phyloP scores from a whole-genome alignment of 2,113 vertebrate genomes.

The Macquaria australasica region DNA sequence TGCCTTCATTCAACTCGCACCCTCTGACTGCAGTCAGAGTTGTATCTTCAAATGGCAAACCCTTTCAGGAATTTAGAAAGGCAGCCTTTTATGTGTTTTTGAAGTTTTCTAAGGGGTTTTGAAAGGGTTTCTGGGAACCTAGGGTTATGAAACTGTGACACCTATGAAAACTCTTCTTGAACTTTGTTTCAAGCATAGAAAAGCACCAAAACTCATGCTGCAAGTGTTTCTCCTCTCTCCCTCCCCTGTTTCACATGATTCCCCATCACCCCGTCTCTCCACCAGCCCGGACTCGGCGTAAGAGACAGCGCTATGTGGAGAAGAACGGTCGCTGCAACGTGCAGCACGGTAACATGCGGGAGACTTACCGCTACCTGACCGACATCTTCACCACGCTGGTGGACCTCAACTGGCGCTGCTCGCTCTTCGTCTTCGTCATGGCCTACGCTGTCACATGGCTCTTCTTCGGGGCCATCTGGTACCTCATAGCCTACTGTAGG shows the following conservation, averaged over 20 bases:
- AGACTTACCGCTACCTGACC: constrained; percentile 96
- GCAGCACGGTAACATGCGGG: constrained; percentile 93
- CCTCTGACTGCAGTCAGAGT: constrained; percentile 21
- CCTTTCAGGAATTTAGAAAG: constrained; percentile 13
- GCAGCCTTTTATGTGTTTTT: not conserved
- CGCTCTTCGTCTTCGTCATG: constrained; percentile 95
- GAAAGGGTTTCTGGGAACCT: not conserved
- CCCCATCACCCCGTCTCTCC: not conserved
- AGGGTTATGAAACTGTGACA: not conserved
- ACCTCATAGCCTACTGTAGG: constrained; percentile 96
- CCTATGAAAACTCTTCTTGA: not conserved
- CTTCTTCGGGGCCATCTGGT: constrained; percentile 98
- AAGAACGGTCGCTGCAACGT: constrained; percentile 97
- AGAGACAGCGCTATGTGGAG: constrained; percentile 95
- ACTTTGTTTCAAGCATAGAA: not conserved
- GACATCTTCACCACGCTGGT: constrained; percentile 99
- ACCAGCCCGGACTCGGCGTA: constrained; percentile 79
- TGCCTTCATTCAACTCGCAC: constrained; percentile 16
- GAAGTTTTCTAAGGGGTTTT: constrained; percentile 9
- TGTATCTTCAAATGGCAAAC: constrained; percentile 41
- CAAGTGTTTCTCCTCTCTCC: not conserved
- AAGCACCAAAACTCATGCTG: not conserved
- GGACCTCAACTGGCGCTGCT: constrained; percentile 98
- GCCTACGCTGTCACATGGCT: constrained; percentile 98
- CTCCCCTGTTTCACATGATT: not conserved